phyloP scores from a whole-genome alignment of 2,888 invertebrate genomes.

The Ectemnius continuus region DNA sequence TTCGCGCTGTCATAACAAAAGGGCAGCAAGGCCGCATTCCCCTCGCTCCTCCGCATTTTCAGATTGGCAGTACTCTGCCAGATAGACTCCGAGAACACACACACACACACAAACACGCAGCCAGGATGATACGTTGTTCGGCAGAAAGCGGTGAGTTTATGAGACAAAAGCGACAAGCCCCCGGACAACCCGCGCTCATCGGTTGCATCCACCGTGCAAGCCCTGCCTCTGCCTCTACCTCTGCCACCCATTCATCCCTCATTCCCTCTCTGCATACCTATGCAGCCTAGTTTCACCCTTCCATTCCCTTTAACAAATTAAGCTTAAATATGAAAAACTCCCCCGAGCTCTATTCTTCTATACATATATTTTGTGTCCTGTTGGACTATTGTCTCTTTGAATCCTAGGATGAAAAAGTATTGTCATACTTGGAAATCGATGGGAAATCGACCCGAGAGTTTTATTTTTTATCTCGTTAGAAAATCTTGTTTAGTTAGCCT shows the following conservation, averaged over 20 bases:
- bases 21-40: not conserved
- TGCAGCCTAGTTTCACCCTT: too few relatives aligned
- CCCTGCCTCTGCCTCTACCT: not conserved
- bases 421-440: too few relatives aligned
- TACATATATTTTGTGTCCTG: too few relatives aligned
- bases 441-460: too few relatives aligned
- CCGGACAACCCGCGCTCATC: slow-evolving; percentile 1
- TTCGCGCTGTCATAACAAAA: slow-evolving; percentile 4
- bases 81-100: not conserved
- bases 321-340: too few relatives aligned
- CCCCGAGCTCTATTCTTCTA: too few relatives aligned
- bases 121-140: not conserved
- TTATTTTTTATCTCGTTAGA: too few relatives aligned
- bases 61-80: slow-evolving; percentile 1
- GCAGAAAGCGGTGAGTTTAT: slow-evolving; percentile 7
- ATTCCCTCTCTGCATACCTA: too few relatives aligned
- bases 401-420: too few relatives aligned
- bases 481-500: too few relatives aligned
- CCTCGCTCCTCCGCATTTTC: not conserved
- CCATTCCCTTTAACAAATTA: too few relatives aligned
- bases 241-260: not conserved
- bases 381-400: too few relatives aligned
- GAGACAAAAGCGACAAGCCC: slow-evolving; percentile 7
- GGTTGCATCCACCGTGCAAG: slow-evolving; percentile 2
- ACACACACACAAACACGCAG: not conserved